Percentiles rank a stretch among this genome's conserved stretches.
Evolutionary conservation across 2,113 vertebrate species (phyloP).

Genomic region (Cyprinodon variegatus): DNA sequence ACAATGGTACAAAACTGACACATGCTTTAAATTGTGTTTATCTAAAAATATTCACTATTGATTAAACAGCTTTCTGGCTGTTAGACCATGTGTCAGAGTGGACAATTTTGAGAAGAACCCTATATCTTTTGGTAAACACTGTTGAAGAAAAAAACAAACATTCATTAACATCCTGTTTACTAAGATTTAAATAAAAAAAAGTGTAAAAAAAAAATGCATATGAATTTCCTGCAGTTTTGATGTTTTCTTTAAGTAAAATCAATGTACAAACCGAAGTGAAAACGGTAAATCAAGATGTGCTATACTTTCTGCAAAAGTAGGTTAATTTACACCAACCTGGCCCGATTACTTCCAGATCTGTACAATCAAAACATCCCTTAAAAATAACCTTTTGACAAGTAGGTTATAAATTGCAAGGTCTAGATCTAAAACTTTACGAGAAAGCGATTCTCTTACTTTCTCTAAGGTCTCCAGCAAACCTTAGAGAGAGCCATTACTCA

Average conservation of each 20-base stretch:
- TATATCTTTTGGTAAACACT: no score
- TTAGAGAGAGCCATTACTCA: not conserved
- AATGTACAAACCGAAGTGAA: not conserved
- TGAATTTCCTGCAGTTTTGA: not conserved
- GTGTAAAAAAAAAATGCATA: not conserved
- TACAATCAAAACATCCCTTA: not conserved
- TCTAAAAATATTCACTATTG: not conserved
- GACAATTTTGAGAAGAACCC: not conserved
- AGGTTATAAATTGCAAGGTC: not conserved
- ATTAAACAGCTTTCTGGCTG: not conserved
- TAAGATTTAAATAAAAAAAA: no score
- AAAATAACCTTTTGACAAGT: not conserved
- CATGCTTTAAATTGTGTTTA: not conserved
- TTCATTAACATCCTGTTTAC: not conserved
- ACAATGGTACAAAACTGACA: not conserved
- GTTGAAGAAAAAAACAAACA: no score
- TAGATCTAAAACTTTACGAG: no score
- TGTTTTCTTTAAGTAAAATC: not conserved
- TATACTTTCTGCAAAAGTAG: not conserved
- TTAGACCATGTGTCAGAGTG: no score
- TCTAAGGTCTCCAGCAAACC: not conserved
- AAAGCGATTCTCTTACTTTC: not conserved
- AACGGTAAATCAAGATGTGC: not conserved
- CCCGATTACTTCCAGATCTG: not conserved
- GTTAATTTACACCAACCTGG: not conserved